Percentiles rank a stretch among this genome's conserved stretches.
phyloP scores from a whole-genome alignment of 2,113 vertebrate species.

The Xyrauchen texanus region DNA sequence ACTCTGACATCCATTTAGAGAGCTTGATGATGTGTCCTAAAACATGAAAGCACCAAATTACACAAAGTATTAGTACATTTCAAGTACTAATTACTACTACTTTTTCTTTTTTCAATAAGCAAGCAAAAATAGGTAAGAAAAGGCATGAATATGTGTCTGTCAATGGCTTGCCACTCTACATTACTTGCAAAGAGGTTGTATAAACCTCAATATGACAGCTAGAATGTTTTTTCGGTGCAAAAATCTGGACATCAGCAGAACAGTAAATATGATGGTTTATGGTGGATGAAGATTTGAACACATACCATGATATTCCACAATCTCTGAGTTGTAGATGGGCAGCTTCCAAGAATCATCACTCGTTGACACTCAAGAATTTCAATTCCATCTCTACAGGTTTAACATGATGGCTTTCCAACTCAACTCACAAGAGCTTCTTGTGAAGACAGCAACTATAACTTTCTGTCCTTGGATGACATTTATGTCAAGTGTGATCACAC shows the following conservation, averaged over 20 bases:
- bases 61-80: too few species aligned
- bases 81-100: too few species aligned
- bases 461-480: not conserved
- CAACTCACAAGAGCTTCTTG: not conserved
- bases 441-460: not conserved
- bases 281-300: not conserved
- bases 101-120: too few species aligned
- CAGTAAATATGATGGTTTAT: not conserved
- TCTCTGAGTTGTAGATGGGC: not conserved
- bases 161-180: too few species aligned
- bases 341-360: not conserved
- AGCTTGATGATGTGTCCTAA: too few species aligned
- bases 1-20: too few species aligned
- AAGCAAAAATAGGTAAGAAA: too few species aligned
- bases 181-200: too few species aligned
- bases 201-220: too few species aligned
- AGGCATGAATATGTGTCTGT: too few species aligned
- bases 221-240: not conserved
- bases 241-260: not conserved
- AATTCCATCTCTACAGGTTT: not conserved
- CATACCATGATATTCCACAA: not conserved
- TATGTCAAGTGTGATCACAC: too few species aligned
- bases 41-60: too few species aligned
- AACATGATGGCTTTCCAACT: not conserved
- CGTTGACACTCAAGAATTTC: not conserved